phyloP scores from a whole-genome alignment of 2,113 vertebrate genomes.

The Campylomormyrus tamandua region DNA sequence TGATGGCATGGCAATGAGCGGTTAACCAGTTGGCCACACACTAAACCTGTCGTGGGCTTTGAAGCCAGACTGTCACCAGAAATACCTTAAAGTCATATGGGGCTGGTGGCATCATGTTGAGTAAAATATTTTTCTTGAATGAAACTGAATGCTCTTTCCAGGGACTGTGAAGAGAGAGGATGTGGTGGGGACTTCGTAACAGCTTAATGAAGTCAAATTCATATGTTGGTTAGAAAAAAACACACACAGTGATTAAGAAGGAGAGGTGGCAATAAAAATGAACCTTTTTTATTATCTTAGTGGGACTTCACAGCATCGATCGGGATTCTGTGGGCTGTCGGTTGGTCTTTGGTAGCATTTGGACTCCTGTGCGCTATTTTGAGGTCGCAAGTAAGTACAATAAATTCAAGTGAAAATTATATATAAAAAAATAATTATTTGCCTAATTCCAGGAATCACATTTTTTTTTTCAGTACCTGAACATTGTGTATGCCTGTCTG shows the following conservation, averaged over 20 bases:
- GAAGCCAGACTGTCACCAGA: background rate
- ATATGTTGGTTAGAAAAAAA: background rate
- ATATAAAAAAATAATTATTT: no score
- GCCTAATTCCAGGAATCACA: no score
- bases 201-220: background rate
- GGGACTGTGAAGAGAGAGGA: background rate
- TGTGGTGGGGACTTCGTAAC: background rate
- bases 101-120: background rate
- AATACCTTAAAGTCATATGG: background rate
- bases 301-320: conserved; percentile 65
- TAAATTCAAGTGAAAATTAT: background rate
- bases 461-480: conserved; percentile 52
- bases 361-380: conserved; percentile 61
- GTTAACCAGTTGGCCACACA: background rate
- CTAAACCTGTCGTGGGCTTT: background rate
- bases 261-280: background rate
- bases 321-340: conserved; percentile 50
- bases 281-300: conserved; percentile 36
- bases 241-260: background rate
- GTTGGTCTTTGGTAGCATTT: conserved; percentile 54
- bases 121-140: background rate
- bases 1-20: background rate
- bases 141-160: background rate
- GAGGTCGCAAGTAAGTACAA: conserved; percentile 52
- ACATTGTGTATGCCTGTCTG: conserved; percentile 60